Base-by-base conservation (phyloP, 2,888 invertebrate genomes). In the Ditula angustiorana region DNA sequence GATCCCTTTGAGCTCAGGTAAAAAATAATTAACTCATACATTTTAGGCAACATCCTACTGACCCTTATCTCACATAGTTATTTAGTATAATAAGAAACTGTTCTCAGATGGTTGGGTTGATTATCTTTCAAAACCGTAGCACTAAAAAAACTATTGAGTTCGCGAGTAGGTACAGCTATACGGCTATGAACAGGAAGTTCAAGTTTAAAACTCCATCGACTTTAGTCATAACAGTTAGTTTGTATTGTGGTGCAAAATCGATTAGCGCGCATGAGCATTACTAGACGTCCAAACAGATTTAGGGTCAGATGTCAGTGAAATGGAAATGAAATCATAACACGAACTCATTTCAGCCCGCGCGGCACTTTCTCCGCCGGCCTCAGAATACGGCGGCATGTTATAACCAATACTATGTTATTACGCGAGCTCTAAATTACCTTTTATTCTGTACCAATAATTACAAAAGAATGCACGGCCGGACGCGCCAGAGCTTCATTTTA, bases 361-460 rank as follows among this genome's bases (percentile, higher is more conserved):
- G 33, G 8, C 37, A 64, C 64, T 64, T 64, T 64, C 64, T 53
- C 58, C 44, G 33, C 58, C 44, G 33, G 8, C 13, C 10, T 35
- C 19, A 50, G 57, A 28, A n/a, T n/a, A n/a, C 53, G 13, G 37
- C 62, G 35, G 16, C 50, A 26, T n/a, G 24, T 53, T 50, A 41
- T 44, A 61, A 53, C 64, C 68, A 64, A 76, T 74, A 76, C 70
- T 75, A 73, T 76, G 73, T 82, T 80, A 85, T 86, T 83, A 84
- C 69, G 68, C n/a, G 67, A 44, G 69, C 66, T 78, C 67, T 74
- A 78, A 83, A 78, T 82, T 80, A 80, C 78, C 71, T 79, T 81
- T 85, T 70, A 82, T 83, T 85, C 84, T 78, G 75, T 77, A 76
- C 73, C 76, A 75, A 82, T 85, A 83, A 85, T 86, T 84, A 87